phyloP scores from a whole-genome alignment of 1,140 invertebrate species.

The Atta colombica region DNA sequence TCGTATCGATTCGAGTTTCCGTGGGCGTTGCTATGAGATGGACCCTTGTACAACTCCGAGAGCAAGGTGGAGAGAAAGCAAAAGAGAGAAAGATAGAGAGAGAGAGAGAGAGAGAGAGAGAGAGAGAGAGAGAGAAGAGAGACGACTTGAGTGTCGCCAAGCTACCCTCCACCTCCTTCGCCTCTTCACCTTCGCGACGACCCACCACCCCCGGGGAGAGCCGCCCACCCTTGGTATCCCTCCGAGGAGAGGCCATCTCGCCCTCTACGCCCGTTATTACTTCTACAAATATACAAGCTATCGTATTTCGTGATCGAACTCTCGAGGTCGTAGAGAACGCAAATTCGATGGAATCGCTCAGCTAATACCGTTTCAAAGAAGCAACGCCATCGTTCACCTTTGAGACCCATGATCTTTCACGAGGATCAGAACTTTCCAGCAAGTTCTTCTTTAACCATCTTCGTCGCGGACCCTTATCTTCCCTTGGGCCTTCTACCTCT shows the following conservation, averaged over 20 bases:
- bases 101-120: conserved; percentile 41
- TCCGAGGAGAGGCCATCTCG: conserved; percentile 51
- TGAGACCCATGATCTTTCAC: conserved; percentile 60
- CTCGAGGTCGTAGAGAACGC: conserved; percentile 44
- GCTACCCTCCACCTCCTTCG: conserved; percentile 83
- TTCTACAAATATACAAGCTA: conserved; percentile 83
- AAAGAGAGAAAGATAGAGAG: not conserved
- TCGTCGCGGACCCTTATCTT: conserved; percentile 28
- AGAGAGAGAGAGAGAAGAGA: conserved; percentile 52
- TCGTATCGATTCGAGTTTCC: conserved; percentile 86
- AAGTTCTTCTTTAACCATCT: not conserved
- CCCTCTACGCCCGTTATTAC: conserved; percentile 79
- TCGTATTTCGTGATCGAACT: conserved; percentile 77
- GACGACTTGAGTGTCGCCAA: conserved; percentile 86
- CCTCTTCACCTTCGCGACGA: conserved; percentile 76
- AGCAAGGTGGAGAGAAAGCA: conserved; percentile 52
- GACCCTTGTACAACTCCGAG: conserved; percentile 85
- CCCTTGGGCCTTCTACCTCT: not conserved
- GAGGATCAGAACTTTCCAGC: conserved; percentile 4
- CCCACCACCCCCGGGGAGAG: conserved; percentile 56
- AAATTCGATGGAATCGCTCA: conserved; percentile 71
- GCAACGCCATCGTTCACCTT: conserved; percentile 55
- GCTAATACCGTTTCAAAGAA: conserved; percentile 77
- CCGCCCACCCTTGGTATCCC: conserved; percentile 49
- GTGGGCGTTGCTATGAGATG: conserved; percentile 87